These are phyloP conservation scores for Drosophila orosa DNA, from an alignment of 1,140 invertebrate genomes.

Conservation along the genomic window DNA sequence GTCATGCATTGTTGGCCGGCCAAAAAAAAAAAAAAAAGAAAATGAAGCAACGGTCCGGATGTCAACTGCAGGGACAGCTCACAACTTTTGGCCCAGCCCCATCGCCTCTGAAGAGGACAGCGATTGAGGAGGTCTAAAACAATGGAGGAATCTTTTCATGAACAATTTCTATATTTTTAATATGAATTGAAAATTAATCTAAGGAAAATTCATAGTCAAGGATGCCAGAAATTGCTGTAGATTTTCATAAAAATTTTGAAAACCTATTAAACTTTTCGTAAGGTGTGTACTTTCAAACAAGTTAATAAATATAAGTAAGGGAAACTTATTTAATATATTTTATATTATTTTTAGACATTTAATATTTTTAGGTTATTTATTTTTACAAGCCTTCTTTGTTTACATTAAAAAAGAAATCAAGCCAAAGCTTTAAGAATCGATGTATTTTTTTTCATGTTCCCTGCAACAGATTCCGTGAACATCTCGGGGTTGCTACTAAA, in stretches of 20 bases:
- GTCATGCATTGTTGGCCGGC: conserved; percentile 79
- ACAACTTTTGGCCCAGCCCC: conserved; percentile 31
- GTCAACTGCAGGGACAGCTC: conserved; percentile 52
- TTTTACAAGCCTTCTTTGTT: not conserved
- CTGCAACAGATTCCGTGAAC: not conserved
- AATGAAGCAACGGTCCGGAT: conserved; percentile 45
- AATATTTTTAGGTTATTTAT: not conserved
- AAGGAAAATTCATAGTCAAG: not conserved
- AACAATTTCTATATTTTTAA: not conserved
- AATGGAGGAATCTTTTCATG: not conserved
- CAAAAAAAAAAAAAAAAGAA: conserved; percentile 40
- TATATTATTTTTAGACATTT: too few species aligned
- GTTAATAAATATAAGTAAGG: too few species aligned
- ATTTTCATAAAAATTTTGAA: too few species aligned
- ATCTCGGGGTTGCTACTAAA: conserved; percentile 4
- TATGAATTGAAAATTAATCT: not conserved
- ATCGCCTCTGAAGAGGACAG: not conserved
- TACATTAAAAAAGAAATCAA: not conserved
- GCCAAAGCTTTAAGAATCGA: not conserved
- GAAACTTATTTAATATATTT: too few species aligned
- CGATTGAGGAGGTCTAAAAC: conserved; percentile 22
- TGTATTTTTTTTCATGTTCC: not conserved
- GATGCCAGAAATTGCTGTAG: too few species aligned
- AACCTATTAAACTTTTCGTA: too few species aligned
- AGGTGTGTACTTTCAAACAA: too few species aligned